phyloP scores from a whole-genome alignment of 2,888 invertebrate genomes.

The Leptopilina drosophilae region DNA sequence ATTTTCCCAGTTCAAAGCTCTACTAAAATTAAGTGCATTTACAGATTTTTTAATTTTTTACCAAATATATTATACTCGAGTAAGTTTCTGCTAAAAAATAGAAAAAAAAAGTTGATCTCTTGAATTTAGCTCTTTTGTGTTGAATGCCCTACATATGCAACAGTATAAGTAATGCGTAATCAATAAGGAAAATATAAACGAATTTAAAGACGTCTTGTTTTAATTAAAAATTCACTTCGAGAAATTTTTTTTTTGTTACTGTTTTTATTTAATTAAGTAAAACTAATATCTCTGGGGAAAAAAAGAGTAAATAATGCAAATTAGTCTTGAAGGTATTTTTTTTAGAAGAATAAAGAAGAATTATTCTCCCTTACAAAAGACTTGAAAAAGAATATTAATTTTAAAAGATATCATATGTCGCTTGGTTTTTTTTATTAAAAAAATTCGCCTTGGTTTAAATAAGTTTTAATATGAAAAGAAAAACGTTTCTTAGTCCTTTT shows the following conservation, averaged over 20 bases:
- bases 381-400: background rate
- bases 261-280: too few species aligned
- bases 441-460: too few species aligned
- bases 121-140: conserved; percentile 2
- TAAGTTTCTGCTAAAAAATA: background rate
- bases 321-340: background rate
- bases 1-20: too few species aligned
- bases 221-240: background rate
- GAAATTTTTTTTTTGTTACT: background rate
- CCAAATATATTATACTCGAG: background rate
- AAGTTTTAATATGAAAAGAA: too few species aligned
- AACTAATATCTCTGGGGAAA: too few species aligned
- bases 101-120: conserved; percentile 12
- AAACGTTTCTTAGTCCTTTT: too few species aligned
- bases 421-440: conserved; percentile 20
- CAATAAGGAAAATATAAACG: conserved; percentile 10
- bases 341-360: background rate
- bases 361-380: background rate
- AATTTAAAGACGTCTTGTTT: background rate
- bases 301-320: background rate
- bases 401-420: background rate
- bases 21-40: too few species aligned
- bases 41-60: background rate
- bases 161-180: conserved; percentile 27
- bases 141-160: conserved; percentile 10